Base-by-base conservation (phyloP, 1,140 invertebrate genomes). In the Yoshiicerus persimilis region DNA sequence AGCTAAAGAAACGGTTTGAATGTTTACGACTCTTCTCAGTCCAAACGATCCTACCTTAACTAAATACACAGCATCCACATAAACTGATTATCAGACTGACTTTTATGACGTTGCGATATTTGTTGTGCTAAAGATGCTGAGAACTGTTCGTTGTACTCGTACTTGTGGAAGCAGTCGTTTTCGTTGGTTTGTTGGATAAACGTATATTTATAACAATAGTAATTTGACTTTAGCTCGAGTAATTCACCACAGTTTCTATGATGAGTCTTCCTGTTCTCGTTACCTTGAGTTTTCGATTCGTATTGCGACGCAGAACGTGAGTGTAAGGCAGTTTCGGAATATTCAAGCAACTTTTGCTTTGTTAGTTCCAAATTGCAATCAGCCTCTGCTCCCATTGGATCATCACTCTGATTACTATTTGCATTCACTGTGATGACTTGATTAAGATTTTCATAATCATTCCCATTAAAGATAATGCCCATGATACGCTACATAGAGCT, bases 81-180 rank as follows among this genome's bases (percentile, higher is more conserved):
- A 3, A 30, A 70, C 27, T 70, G 64, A 27, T 47, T 47, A 20
- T n/a, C 47, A 56, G 47, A 56, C n/a, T 32, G 66, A 70, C 4
- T 30, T 16, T 30, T 16, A 32, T 34, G 75, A 77, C 6, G 10
- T 5, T 38, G 62, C 13, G 62, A 66, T 66, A 8, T n/a, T 13
- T 9, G 62, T 66, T n/a, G 70, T 2, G 75, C 34, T 34, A 9
- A 23, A 34, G 75, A 80, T 80, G 6, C 10, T 80, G 20, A 38
- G n/a, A n/a, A 80, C 83, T 47, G 83, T 84, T 84, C 83, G 41
- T 41, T 84, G 83, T 84, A 84, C 30, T 84, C 83, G 83, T 84
- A 84, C 83, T 84, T 84, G 83, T 84, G 83, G 39, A 84, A 84
- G 83, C 83, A 84, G 41, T 84, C 83, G 38, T 84, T 47, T 84